phyloP scores from a whole-genome alignment of 1,140 invertebrate genomes.

The Eciton burchellii region DNA sequence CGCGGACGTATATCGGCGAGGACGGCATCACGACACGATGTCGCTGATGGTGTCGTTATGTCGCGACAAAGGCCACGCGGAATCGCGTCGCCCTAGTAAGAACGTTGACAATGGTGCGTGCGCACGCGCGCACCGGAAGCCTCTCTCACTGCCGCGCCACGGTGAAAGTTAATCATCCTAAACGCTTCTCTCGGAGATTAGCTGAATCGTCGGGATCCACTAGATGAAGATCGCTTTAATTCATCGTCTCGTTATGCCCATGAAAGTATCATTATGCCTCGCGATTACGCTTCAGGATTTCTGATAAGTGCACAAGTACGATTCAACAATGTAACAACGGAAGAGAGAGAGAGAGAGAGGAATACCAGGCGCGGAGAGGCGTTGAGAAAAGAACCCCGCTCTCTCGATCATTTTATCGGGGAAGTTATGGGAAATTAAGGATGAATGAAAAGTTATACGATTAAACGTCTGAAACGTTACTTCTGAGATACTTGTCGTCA shows the following conservation, averaged over 20 bases:
- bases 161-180: constrained; percentile 47
- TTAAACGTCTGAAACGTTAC: no score
- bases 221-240: neutral
- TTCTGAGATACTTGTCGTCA: no score
- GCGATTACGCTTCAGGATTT: neutral
- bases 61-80: constrained; percentile 58
- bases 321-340: neutral
- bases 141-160: neutral
- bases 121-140: constrained; percentile 45
- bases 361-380: no score
- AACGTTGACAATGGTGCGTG: constrained; percentile 25
- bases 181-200: constrained; percentile 47
- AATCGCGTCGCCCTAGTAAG: constrained; percentile 48
- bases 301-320: neutral
- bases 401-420: no score
- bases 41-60: constrained; percentile 41
- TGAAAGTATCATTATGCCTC: neutral
- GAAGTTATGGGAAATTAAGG: no score
- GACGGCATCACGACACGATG: constrained; percentile 30
- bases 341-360: no score
- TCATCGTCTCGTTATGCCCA: constrained; percentile 4
- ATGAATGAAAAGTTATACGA: neutral
- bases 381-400: no score
- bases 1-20: constrained; percentile 61
- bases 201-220: constrained; percentile 14